Evolutionary conservation across 2,888 invertebrate genomes (phyloP).

Genomic region (Sipha maydis): DNA sequence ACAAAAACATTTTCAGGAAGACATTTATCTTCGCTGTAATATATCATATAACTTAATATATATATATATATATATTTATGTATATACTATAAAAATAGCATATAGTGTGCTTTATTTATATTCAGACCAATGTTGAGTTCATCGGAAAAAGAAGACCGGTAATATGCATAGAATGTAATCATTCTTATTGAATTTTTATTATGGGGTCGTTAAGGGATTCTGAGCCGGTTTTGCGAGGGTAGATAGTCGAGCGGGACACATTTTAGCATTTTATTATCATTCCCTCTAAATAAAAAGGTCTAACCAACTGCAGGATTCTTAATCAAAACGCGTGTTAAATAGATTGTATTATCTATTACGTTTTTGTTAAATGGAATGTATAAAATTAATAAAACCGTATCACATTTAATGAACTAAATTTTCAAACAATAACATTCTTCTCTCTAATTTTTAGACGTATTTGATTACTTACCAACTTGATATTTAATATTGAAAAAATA

Average conservation of each 20-base stretch:
- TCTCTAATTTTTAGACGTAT: not conserved
- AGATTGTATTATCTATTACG: not conserved
- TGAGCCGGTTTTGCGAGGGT: not conserved
- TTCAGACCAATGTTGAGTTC: constrained; percentile 28
- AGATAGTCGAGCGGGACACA: constrained; percentile 3
- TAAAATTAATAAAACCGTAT: constrained; percentile 8
- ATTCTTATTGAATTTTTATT: constrained; percentile 51
- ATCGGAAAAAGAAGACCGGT: constrained; percentile 7
- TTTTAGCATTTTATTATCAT: constrained; percentile 26
- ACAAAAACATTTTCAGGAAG: not conserved
- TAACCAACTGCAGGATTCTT: constrained; percentile 29
- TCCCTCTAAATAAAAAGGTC: constrained; percentile 39
- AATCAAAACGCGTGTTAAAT: constrained; percentile 51
- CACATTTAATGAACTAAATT: not conserved
- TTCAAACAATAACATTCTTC: not conserved
- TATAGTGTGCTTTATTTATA: constrained; percentile 25
- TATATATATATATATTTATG: no score
- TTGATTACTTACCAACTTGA: not conserved
- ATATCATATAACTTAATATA: not conserved
- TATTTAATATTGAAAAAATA: not conserved
- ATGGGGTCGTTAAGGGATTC: constrained; percentile 45
- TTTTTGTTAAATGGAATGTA: constrained; percentile 2
- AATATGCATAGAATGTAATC: constrained; percentile 45
- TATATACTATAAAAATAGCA: not conserved
- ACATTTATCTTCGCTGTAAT: not conserved